These are phyloP conservation scores for Sarcophaga carnaria DNA, from an alignment of 2,888 invertebrate species.

Conservation along the genomic window DNA sequence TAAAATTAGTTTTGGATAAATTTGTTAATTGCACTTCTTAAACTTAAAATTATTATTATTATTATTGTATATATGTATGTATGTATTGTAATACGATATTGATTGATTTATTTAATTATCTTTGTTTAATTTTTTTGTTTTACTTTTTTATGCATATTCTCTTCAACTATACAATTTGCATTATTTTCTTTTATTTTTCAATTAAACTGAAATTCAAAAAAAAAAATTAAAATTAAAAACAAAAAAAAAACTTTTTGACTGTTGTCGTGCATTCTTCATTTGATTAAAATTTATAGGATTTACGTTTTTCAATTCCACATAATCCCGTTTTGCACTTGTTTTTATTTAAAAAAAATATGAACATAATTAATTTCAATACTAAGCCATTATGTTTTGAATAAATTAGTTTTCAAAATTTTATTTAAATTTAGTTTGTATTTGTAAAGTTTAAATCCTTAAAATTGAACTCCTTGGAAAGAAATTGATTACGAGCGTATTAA, in stretches of 20 bases:
- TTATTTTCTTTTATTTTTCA: neutral
- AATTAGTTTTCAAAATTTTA: neutral
- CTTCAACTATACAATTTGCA: neutral
- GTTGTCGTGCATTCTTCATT: constrained; percentile 45
- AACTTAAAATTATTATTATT: constrained; percentile 71
- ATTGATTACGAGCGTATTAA: neutral
- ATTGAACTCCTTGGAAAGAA: neutral
- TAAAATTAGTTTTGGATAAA: constrained; percentile 80
- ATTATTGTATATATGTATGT: neutral
- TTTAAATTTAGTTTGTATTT: neutral
- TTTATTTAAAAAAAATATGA: constrained; percentile 2
- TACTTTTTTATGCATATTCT: too few relatives aligned
- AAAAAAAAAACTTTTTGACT: constrained; percentile 21
- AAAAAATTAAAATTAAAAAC: constrained; percentile 13
- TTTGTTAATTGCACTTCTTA: constrained; percentile 70
- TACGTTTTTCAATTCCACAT: constrained; percentile 17
- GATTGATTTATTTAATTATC: constrained; percentile 25
- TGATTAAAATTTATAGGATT: neutral
- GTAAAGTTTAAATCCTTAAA: neutral
- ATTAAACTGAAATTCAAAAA: constrained; percentile 9
- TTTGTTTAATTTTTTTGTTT: neutral
- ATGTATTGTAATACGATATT: too few relatives aligned
- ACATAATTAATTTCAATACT: neutral
- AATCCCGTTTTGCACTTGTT: constrained; percentile 30
- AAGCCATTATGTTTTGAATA: neutral